A percentile compares a stretch with the other conserved stretches of the same genome.
phyloP scores from a whole-genome alignment of 2,797 vertebrate genomes.

The Acanthopagrus latus region DNA sequence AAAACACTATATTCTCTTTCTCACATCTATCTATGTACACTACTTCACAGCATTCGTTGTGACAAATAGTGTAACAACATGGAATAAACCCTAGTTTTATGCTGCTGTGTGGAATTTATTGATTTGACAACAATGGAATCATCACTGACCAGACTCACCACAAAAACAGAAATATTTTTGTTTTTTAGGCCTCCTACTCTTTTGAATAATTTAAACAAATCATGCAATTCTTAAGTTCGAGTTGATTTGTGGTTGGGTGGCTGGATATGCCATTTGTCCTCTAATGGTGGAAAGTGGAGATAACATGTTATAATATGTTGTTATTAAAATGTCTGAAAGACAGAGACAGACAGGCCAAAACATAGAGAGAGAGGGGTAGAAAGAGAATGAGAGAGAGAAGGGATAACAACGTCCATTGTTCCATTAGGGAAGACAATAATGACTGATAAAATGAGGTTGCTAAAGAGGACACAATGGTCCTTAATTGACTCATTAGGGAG shows the following conservation, averaged over 20 bases:
- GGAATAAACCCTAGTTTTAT: not conserved
- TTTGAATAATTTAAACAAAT: slow-evolving; percentile 20
- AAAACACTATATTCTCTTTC: not conserved
- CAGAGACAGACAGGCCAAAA: slow-evolving; percentile 32
- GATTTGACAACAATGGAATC: not conserved
- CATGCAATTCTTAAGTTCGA: not conserved
- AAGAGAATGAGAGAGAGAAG: slow-evolving; percentile 34
- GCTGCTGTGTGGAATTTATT: slow-evolving; percentile 1
- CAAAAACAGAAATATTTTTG: not conserved
- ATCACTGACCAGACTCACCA: not conserved
- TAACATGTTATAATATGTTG: slow-evolving; percentile 29
- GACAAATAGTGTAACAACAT: not conserved
- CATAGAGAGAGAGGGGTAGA: slow-evolving; percentile 18
- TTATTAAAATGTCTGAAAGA: slow-evolving; percentile 48
- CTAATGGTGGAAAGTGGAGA: slow-evolving; percentile 23
- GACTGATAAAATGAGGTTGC: slow-evolving; percentile 80
- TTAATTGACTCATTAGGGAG: slow-evolving; percentile 85
- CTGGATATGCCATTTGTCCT: slow-evolving; percentile 3
- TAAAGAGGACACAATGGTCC: slow-evolving; percentile 83
- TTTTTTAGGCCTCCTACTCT: not conserved
- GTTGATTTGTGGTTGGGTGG: slow-evolving; percentile 17
- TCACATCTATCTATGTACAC: not conserved
- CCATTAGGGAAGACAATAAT: slow-evolving; percentile 79
- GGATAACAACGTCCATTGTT: slow-evolving; percentile 79
- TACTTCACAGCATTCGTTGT: not conserved